phyloP scores from a whole-genome alignment of 2,888 invertebrate genomes.

The Microctonus hyperodae region DNA sequence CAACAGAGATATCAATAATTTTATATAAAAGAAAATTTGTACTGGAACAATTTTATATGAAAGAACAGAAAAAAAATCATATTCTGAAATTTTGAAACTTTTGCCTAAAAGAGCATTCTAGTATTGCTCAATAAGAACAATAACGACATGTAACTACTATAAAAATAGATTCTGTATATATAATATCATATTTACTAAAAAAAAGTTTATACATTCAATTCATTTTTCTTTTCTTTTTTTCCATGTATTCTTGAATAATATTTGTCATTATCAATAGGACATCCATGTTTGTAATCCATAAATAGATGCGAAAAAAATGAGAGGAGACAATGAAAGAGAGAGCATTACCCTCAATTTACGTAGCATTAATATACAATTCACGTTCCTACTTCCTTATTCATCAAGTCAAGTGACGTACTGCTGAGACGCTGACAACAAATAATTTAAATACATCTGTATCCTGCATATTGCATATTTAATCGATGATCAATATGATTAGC shows the following conservation, averaged over 20 bases:
- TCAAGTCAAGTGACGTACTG: constrained; percentile 20
- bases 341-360: constrained; percentile 7
- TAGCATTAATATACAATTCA: constrained; percentile 21
- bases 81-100: not conserved
- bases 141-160: constrained; percentile 18
- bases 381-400: constrained; percentile 17
- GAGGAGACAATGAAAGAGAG: not conserved
- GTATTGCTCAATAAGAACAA: constrained; percentile 17
- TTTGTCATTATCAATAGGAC: not conserved
- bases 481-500: not conserved
- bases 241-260: not conserved
- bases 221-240: constrained; percentile 12
- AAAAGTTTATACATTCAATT: constrained; percentile 8
- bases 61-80: not conserved
- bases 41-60: constrained; percentile 20
- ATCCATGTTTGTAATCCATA: not conserved
- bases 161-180: constrained; percentile 21
- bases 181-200: constrained; percentile 1
- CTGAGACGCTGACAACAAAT: not conserved
- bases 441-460: not conserved
- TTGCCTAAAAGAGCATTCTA: constrained; percentile 29
- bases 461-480: not conserved
- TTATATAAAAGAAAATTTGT: constrained; percentile 10
- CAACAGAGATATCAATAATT: not conserved
- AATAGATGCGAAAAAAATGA: not conserved